A percentile compares a stretch with the other conserved stretches of the same genome.
Conservation (phyloP, 2,797 vertebrate genomes). For the Pipistrellus nathusii region DNA sequence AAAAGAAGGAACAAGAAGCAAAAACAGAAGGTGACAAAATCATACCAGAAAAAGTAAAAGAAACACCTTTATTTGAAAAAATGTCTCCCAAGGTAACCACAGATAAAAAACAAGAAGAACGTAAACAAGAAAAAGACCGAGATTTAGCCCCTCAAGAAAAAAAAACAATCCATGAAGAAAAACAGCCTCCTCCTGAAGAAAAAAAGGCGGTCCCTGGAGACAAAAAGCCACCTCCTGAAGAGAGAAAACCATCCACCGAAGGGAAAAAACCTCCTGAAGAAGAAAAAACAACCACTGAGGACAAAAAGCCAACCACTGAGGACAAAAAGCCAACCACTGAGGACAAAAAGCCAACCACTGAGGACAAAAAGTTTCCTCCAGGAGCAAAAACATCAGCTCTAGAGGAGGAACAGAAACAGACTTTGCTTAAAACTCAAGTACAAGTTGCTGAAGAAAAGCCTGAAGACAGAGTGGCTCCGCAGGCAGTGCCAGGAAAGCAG, state of each 20-base stretch:
- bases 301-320: conserved; percentile 54
- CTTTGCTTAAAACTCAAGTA: conserved; percentile 50
- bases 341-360: background rate
- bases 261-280: conserved; percentile 71
- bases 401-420: conserved; percentile 68
- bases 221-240: background rate
- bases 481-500: conserved; percentile 71
- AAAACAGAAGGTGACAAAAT: conserved; percentile 82
- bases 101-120: conserved; percentile 84
- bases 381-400: conserved; percentile 73
- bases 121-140: conserved; percentile 87
- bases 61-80: conserved; percentile 79
- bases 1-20: conserved; percentile 79
- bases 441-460: conserved; percentile 64
- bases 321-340: background rate
- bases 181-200: conserved; percentile 43
- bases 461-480: conserved; percentile 62
- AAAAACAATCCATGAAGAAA: conserved; percentile 74
- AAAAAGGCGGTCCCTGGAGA: background rate
- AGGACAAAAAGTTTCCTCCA: conserved; percentile 82
- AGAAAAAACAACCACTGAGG: conserved; percentile 53
- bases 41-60: conserved; percentile 79
- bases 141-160: conserved; percentile 78
- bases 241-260: background rate
- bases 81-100: conserved; percentile 64